Percentiles rank a stretch among this genome's conserved stretches.
These are phyloP conservation scores for Enteromius anoplus DNA, from an alignment of 2,797 vertebrate genomes.

Conservation along the genomic window DNA sequence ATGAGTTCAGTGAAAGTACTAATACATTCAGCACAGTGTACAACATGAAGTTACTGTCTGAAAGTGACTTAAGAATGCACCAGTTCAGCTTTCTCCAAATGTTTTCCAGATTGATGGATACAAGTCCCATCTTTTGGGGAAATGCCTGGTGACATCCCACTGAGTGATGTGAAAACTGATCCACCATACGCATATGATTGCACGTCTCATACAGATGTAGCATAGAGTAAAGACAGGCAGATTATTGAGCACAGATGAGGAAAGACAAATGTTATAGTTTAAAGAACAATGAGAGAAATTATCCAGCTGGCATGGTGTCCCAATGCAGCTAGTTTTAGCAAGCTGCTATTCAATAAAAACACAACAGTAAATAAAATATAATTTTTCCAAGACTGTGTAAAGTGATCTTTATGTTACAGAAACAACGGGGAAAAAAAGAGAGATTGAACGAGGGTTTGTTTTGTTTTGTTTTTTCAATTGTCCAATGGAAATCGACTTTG, in stretches of 20 bases:
- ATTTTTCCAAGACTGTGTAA: neutral
- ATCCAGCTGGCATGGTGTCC: neutral
- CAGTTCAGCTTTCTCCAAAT: conserved; percentile 49
- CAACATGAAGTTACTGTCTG: conserved; percentile 18
- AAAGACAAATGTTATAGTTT: neutral
- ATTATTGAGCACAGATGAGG: conserved; percentile 37
- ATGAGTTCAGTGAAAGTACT: conserved; percentile 2
- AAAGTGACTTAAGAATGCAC: conserved; percentile 50
- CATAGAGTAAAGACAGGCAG: conserved; percentile 31
- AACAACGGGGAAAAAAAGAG: neutral
- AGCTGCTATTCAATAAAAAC: too few species aligned
- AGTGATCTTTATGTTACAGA: neutral
- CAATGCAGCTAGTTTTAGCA: neutral
- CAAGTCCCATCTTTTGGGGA: conserved; percentile 46
- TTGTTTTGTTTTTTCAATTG: neutral
- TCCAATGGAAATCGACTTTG: conserved; percentile 25
- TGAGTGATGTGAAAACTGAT: conserved; percentile 48
- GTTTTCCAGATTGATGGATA: conserved; percentile 51
- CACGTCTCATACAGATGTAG: conserved; percentile 24
- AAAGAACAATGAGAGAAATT: neutral
- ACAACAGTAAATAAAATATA: neutral
- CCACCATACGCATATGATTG: conserved; percentile 39
- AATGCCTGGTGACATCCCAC: conserved; percentile 35
- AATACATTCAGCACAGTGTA: conserved; percentile 7
- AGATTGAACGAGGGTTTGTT: neutral